Conservation (phyloP, 2,888 invertebrate species). For the Spilosoma lubricipeda region DNA sequence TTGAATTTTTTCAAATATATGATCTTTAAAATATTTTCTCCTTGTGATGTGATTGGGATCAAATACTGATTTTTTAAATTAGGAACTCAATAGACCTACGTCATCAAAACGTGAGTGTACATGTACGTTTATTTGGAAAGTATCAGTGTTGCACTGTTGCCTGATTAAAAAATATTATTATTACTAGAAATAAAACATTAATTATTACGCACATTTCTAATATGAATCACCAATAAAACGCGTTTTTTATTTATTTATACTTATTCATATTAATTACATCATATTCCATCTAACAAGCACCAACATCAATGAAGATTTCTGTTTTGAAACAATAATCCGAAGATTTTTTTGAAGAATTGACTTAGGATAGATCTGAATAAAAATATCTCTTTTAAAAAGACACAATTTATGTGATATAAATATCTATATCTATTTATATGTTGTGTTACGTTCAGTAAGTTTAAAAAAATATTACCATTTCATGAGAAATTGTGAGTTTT, state of each 20-base stretch:
- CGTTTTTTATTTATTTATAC: neutral
- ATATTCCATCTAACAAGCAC: conserved; percentile 73
- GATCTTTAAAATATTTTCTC: no score
- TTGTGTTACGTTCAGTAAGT: neutral
- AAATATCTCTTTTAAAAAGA: neutral
- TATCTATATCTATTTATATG: neutral
- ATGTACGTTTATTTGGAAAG: neutral
- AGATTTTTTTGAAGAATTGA: conserved; percentile 31
- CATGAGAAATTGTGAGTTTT: no score
- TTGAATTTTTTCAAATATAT: no score
- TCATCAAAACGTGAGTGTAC: no score
- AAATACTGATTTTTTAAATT: no score
- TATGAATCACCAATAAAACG: neutral
- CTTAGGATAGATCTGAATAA: neutral
- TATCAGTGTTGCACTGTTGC: neutral
- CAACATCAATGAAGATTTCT: conserved; percentile 67
- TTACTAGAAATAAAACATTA: neutral
- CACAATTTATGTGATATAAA: neutral
- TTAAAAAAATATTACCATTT: no score
- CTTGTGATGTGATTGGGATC: no score
- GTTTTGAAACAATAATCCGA: conserved; percentile 32
- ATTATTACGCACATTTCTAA: neutral
- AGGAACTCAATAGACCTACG: no score
- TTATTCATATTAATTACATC: conserved; percentile 38
- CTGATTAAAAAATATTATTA: neutral